These are phyloP conservation scores for Babylonia areolata DNA, from an alignment of 1,140 invertebrate species.

Conservation along the genomic window DNA sequence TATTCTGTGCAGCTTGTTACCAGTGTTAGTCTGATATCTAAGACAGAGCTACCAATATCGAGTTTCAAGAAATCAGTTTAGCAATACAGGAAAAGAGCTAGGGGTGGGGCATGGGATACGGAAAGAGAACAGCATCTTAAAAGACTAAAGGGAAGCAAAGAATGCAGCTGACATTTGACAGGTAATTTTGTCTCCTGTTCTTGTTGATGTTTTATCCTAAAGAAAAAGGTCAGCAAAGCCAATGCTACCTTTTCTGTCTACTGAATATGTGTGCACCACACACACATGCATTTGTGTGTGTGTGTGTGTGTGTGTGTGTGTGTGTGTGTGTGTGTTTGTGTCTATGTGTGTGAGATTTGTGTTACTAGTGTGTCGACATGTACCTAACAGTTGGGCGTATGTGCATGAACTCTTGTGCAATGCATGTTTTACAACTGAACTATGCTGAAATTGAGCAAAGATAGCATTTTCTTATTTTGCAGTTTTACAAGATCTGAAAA, in stretches of 20 bases:
- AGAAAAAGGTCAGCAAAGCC: not conserved
- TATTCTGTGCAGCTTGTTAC: too few relatives aligned
- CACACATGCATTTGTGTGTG: too few relatives aligned
- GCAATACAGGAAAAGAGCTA: not conserved
- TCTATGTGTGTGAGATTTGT: not conserved
- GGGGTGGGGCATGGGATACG: not conserved
- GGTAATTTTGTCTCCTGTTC: not conserved
- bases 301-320: slow-evolving; percentile 6
- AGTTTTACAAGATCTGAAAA: too few relatives aligned
- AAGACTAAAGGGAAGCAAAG: not conserved
- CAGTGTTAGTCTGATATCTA: too few relatives aligned
- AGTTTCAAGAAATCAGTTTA: not conserved
- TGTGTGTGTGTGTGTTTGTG: not conserved
- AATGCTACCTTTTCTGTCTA: too few relatives aligned
- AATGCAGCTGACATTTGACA: not conserved
- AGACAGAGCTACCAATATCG: not conserved
- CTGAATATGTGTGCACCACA: too few relatives aligned
- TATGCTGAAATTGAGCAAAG: too few relatives aligned
- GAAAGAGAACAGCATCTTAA: not conserved
- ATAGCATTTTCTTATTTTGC: too few relatives aligned
- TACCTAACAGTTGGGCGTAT: too few relatives aligned
- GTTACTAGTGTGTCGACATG: too few relatives aligned
- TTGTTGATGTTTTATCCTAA: not conserved
- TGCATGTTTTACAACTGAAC: too few relatives aligned
- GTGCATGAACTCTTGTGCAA: too few relatives aligned